These are phyloP conservation scores for Halesus radiatus DNA, from an alignment of 1,140 invertebrate species.

Conservation along the genomic window DNA sequence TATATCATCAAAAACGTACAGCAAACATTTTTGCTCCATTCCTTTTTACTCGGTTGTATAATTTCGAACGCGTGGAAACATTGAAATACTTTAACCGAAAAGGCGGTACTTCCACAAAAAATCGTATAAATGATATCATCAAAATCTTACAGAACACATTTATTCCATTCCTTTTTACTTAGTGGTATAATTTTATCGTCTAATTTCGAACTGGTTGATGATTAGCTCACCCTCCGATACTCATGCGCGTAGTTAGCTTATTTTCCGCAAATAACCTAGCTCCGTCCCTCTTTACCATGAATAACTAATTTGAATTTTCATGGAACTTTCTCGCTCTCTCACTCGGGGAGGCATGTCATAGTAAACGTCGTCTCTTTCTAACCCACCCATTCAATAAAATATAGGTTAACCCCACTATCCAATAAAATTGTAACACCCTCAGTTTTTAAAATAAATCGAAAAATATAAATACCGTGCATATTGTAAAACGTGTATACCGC, in stretches of 20 bases:
- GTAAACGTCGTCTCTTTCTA: slow-evolving; percentile 11
- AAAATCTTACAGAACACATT: background rate
- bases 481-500: no score
- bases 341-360: background rate
- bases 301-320: background rate
- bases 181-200: no score
- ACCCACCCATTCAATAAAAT: slow-evolving; percentile 41
- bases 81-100: background rate
- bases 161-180: background rate
- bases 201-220: no score
- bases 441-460: no score
- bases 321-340: background rate
- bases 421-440: slow-evolving; percentile 6
- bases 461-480: no score
- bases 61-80: background rate
- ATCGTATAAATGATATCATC: background rate
- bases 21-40: background rate
- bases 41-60: background rate
- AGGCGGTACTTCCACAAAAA: background rate
- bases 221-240: background rate
- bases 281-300: background rate
- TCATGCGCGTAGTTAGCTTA: slow-evolving; percentile 6
- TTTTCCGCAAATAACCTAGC: slow-evolving; percentile 7
- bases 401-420: slow-evolving; percentile 8
- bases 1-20: background rate